A percentile compares a stretch with the other conserved stretches of the same genome.
These are phyloP conservation scores for Enteromius argenteus DNA, from an alignment of 2,797 vertebrate genomes.

Conservation along the genomic window DNA sequence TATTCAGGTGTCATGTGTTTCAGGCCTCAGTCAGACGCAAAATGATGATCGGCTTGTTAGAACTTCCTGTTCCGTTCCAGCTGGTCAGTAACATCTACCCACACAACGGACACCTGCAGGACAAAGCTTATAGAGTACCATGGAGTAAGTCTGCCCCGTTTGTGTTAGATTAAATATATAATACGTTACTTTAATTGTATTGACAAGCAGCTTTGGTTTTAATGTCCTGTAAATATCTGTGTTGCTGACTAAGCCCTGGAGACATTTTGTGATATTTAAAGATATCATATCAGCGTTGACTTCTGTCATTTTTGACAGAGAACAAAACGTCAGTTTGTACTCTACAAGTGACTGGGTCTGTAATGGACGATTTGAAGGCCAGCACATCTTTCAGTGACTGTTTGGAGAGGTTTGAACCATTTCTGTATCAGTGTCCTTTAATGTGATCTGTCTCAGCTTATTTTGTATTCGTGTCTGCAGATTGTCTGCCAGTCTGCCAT, in stretches of 20 bases:
- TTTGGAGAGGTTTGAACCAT: constrained; percentile 73
- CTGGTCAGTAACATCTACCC: constrained; percentile 61
- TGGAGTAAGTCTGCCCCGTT: constrained; percentile 73
- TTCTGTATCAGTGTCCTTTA: not conserved
- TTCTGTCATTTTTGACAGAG: constrained; percentile 63
- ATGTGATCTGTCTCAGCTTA: not conserved
- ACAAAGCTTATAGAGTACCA: constrained; percentile 73
- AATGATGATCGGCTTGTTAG: constrained; percentile 68
- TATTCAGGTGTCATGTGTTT: not conserved
- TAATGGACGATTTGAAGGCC: constrained; percentile 66
- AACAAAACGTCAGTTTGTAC: constrained; percentile 67
- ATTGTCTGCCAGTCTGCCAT: too few relatives aligned
- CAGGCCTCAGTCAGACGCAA: constrained; percentile 70
- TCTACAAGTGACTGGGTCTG: constrained; percentile 66
- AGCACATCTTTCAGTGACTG: constrained; percentile 40
- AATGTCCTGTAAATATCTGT: not conserved
- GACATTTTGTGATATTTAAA: not conserved
- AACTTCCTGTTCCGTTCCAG: constrained; percentile 73
- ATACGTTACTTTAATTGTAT: not conserved
- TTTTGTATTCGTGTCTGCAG: constrained; percentile 4
- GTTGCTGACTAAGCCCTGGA: not conserved
- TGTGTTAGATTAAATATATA: not conserved
- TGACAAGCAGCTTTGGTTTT: not conserved
- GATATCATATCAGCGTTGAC: not conserved
- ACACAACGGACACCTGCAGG: constrained; percentile 66